Conservation (phyloP, 2,113 vertebrate genomes). For the Ancistrus triradiatus region DNA sequence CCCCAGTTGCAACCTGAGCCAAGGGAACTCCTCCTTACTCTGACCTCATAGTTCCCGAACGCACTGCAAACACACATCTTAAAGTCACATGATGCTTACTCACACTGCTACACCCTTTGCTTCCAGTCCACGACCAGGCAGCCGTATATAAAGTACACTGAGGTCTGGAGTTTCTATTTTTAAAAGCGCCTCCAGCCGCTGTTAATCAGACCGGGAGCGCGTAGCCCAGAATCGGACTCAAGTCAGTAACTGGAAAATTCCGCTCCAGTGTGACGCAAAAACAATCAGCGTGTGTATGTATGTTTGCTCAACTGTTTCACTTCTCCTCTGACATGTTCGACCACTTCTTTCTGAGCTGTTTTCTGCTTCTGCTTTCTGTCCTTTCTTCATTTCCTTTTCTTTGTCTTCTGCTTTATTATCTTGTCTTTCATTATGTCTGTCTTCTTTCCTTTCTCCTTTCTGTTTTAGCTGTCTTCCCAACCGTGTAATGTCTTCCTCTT, state of each 20-base stretch:
- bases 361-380: conserved; percentile 29
- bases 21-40: conserved; percentile 33
- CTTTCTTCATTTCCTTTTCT: conserved; percentile 20
- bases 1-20: conserved; percentile 22
- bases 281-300: not conserved
- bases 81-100: conserved; percentile 45
- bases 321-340: conserved; percentile 24
- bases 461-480: not conserved
- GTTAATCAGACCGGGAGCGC: not conserved
- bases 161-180: conserved; percentile 35
- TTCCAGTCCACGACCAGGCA: conserved; percentile 32
- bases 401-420: conserved; percentile 13
- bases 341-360: conserved; percentile 11
- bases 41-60: conserved; percentile 21
- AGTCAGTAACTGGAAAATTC: not conserved
- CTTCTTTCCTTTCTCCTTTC: not conserved
- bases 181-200: conserved; percentile 10
- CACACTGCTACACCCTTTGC: conserved; percentile 41
- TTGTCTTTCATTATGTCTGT: not conserved
- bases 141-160: conserved; percentile 32
- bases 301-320: conserved; percentile 25
- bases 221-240: not conserved
- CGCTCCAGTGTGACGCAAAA: not conserved
- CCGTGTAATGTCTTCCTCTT: too few species aligned
- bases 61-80: not conserved